Conservation (phyloP, 2,113 vertebrate genomes). For the Promerops cafer region DNA sequence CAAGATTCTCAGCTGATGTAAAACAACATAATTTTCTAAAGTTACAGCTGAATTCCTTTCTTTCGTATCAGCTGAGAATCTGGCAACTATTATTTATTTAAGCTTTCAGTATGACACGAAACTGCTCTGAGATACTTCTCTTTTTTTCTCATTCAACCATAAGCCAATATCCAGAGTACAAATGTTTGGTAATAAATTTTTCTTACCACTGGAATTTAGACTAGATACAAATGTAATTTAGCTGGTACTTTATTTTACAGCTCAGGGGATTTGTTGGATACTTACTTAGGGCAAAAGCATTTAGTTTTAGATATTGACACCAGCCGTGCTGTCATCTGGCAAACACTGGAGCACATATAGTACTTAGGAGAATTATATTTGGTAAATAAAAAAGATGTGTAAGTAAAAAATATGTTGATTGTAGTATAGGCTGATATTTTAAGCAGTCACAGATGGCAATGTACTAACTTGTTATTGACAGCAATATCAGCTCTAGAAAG, state of each 20-base stretch:
- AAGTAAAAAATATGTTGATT: slow-evolving; percentile 72
- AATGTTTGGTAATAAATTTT: slow-evolving; percentile 35
- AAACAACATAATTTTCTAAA: neutral
- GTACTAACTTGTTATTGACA: slow-evolving; percentile 82
- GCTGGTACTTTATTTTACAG: neutral
- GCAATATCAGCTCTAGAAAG: slow-evolving; percentile 81
- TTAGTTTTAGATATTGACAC: slow-evolving; percentile 8
- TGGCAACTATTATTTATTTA: neutral
- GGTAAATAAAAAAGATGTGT: slow-evolving; percentile 62
- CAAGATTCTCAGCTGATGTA: neutral
- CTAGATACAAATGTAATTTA: slow-evolving; percentile 5
- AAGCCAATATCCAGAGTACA: neutral
- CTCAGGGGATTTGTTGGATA: neutral
- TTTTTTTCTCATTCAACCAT: neutral
- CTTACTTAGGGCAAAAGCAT: neutral
- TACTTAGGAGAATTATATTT: slow-evolving; percentile 24
- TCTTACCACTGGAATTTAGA: neutral
- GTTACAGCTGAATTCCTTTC: neutral
- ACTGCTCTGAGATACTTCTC: neutral
- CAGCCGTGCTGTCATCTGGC: slow-evolving; percentile 1
- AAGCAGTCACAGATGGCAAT: slow-evolving; percentile 90
- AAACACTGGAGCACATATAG: neutral
- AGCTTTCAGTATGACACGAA: neutral
- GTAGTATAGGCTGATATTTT: slow-evolving; percentile 75
- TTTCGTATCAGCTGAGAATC: neutral